Percentiles rank a stretch among this genome's conserved stretches.
phyloP scores from a whole-genome alignment of 2,113 vertebrate genomes.

The Harpagus bidentatus region DNA sequence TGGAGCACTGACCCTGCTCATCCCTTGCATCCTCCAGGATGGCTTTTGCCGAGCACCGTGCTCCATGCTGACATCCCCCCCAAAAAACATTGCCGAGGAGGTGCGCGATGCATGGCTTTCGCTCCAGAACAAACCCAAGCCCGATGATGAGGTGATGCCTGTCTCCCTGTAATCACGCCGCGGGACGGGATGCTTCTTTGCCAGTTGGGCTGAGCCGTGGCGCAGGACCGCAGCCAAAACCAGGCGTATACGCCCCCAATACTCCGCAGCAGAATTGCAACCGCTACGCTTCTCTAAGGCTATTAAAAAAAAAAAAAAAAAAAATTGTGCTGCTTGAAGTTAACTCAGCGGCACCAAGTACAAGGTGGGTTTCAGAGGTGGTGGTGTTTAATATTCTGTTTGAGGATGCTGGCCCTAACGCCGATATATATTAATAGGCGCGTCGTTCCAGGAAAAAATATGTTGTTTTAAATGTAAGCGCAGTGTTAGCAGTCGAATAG shows the following conservation, averaged over 20 bases:
- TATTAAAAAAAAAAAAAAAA: background rate
- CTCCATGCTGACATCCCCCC: fast-evolving
- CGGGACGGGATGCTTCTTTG: no score
- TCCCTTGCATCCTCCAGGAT: background rate
- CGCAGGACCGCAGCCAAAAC: background rate
- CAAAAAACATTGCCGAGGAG: background rate
- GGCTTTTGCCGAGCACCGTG: background rate
- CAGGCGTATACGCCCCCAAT: background rate
- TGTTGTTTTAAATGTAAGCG: background rate
- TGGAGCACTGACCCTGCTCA: background rate
- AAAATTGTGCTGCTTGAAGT: background rate
- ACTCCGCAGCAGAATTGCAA: background rate
- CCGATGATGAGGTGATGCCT: fast-evolving
- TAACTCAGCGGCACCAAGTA: background rate
- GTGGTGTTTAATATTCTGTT: background rate
- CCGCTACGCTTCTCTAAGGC: fast-evolving
- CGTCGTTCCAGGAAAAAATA: background rate
- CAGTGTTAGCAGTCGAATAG: background rate
- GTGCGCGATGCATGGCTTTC: fast-evolving
- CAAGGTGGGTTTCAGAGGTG: background rate
- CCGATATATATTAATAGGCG: background rate
- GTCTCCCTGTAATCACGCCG: fast-evolving
- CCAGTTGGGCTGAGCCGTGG: background rate
- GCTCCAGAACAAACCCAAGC: fast-evolving
- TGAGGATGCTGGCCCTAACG: background rate